Conservation (phyloP, 2,113 vertebrate species). For the Oceanites oceanicus region DNA sequence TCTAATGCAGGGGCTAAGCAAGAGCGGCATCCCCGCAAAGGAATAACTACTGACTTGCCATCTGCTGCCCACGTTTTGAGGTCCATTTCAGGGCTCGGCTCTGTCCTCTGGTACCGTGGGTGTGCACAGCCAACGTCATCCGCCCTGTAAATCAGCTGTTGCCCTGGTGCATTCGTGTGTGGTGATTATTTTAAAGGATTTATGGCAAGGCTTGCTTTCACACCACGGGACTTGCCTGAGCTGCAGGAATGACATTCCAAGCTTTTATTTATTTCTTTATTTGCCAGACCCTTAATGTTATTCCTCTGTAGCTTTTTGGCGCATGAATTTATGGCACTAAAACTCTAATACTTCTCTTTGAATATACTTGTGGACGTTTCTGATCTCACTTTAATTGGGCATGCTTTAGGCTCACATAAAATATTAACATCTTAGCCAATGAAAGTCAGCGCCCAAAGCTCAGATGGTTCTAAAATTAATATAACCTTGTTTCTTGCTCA, state of each 20-base stretch:
- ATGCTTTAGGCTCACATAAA: constrained; percentile 71
- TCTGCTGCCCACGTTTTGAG: accelerated
- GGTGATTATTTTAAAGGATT: background rate
- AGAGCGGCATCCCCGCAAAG: background rate
- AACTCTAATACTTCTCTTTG: constrained; percentile 56
- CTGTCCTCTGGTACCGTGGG: background rate
- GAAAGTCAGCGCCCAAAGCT: constrained; percentile 67
- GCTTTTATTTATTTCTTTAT: constrained; percentile 53
- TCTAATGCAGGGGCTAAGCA: background rate
- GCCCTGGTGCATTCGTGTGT: background rate
- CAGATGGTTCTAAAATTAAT: constrained; percentile 63
- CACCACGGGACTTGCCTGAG: background rate
- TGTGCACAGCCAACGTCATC: background rate
- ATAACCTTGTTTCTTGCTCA: constrained; percentile 58
- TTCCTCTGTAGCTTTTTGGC: constrained; percentile 42
- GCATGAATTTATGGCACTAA: constrained; percentile 7
- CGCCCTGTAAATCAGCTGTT: background rate
- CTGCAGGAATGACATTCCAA: background rate
- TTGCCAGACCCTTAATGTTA: constrained; percentile 26
- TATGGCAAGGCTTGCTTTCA: background rate
- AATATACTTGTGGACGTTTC: constrained; percentile 70
- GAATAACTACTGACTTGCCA: no score
- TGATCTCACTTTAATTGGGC: constrained; percentile 69
- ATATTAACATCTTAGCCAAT: constrained; percentile 69
- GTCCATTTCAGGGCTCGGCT: accelerated